These are phyloP conservation scores for Anhinga rufa DNA, from an alignment of 2,113 vertebrate species.

Conservation along the genomic window DNA sequence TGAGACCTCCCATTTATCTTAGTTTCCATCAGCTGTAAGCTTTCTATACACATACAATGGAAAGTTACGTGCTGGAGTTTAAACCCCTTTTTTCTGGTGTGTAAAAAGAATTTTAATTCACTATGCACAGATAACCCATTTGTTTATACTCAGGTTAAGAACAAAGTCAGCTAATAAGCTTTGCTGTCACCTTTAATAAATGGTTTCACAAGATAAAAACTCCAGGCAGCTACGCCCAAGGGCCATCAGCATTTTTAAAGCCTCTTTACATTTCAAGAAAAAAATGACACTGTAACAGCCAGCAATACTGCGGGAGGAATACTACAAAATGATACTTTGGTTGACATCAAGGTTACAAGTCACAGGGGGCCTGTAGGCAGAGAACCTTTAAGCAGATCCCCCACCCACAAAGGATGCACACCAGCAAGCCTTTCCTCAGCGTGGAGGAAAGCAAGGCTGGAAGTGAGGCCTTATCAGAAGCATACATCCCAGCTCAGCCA, in stretches of 20 bases:
- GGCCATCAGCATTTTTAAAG: constrained; percentile 33
- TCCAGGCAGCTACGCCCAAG: neutral
- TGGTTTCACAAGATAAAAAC: constrained; percentile 34
- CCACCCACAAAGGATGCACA: neutral
- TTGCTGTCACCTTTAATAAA: constrained; percentile 56
- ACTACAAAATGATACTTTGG: neutral
- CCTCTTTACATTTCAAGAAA: neutral
- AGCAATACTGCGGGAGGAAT: neutral
- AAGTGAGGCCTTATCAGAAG: neutral
- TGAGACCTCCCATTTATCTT: neutral
- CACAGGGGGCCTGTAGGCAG: neutral
- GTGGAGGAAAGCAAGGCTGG: neutral
- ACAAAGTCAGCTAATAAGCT: constrained; percentile 44
- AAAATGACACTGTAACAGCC: neutral
- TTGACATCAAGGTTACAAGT: neutral
- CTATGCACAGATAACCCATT: neutral
- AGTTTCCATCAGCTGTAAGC: neutral
- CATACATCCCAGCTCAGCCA: neutral
- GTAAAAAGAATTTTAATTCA: constrained; percentile 9
- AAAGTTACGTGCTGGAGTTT: neutral
- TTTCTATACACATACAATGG: neutral
- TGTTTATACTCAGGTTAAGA: constrained; percentile 27
- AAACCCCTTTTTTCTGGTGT: neutral
- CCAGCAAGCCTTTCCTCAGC: neutral
- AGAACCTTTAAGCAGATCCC: neutral